Percentiles rank a stretch among this genome's conserved stretches.
phyloP scores from a whole-genome alignment of 2,113 vertebrate genomes.

The sheep (Ovis aries) region DNA sequence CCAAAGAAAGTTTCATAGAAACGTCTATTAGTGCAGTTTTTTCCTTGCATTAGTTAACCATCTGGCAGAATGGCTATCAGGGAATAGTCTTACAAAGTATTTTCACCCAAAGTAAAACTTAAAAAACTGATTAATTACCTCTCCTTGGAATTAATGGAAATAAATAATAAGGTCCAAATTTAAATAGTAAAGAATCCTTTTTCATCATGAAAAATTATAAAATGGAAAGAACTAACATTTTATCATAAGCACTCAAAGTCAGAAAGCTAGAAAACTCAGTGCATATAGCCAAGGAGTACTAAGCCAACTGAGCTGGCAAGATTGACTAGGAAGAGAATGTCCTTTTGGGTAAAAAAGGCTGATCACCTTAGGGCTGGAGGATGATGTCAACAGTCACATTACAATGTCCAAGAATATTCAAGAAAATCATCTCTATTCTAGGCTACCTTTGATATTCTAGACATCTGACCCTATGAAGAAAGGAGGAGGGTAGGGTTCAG shows the following conservation, averaged over 20 bases:
- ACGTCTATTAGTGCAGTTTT: background rate
- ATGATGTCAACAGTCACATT: background rate
- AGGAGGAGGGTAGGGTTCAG: background rate
- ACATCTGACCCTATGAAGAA: background rate
- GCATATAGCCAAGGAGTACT: background rate
- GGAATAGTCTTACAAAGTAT: background rate
- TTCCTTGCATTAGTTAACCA: background rate
- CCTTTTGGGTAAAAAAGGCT: background rate
- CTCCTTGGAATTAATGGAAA: background rate
- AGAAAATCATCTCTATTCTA: background rate
- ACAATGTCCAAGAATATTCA: background rate
- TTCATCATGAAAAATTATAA: background rate
- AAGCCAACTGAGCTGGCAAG: background rate
- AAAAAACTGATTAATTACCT: background rate
- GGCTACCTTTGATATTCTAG: background rate
- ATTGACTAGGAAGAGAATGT: background rate
- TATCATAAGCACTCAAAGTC: background rate
- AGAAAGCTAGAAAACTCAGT: background rate
- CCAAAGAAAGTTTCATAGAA: background rate
- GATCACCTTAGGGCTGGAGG: background rate
- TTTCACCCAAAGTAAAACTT: slow-evolving; percentile 14
- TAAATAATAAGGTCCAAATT: background rate
- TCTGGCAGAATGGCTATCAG: background rate
- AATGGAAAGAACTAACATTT: background rate
- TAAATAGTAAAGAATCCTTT: slow-evolving; percentile 20